A percentile compares a stretch with the other conserved stretches of the same genome.
Evolutionary conservation across 2,113 vertebrate genomes (phyloP).

Genomic region (Gambusia holbrooki): DNA sequence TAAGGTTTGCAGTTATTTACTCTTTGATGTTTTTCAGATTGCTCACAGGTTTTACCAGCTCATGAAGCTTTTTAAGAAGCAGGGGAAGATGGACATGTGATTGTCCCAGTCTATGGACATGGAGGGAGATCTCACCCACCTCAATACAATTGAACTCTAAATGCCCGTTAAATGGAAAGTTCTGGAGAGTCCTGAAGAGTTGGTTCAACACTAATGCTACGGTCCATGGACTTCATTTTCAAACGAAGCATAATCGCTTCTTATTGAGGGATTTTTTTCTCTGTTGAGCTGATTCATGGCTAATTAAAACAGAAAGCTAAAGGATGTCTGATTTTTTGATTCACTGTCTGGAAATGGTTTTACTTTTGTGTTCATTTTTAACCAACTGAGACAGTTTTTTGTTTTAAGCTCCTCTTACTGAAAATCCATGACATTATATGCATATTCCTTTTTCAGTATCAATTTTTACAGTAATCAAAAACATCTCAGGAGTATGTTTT

Average conservation of each 20-base stretch:
- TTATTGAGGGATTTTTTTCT: not conserved
- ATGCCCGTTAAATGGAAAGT: not conserved
- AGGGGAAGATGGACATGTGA: conserved; percentile 84
- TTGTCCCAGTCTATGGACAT: not conserved
- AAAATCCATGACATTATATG: not conserved
- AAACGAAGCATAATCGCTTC: not conserved
- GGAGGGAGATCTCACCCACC: not conserved
- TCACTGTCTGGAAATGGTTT: conserved; percentile 22
- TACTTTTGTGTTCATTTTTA: conserved; percentile 5
- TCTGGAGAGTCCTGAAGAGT: not conserved
- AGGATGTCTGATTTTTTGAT: conserved; percentile 7
- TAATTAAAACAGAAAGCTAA: not conserved
- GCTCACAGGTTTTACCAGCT: conserved; percentile 92
- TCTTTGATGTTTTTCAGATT: conserved; percentile 76
- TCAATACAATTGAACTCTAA: not conserved
- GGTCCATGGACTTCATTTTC: not conserved
- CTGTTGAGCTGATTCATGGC: not conserved
- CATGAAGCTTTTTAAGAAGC: conserved; percentile 96
- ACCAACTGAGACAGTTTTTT: not conserved
- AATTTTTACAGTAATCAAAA: not conserved
- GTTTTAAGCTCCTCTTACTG: not conserved
- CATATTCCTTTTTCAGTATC: not conserved
- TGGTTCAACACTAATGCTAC: no score
- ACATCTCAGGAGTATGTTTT: not conserved
- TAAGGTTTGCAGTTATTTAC: no score